Conservation (phyloP, 2,888 invertebrate species). For the Aromia moschata region DNA sequence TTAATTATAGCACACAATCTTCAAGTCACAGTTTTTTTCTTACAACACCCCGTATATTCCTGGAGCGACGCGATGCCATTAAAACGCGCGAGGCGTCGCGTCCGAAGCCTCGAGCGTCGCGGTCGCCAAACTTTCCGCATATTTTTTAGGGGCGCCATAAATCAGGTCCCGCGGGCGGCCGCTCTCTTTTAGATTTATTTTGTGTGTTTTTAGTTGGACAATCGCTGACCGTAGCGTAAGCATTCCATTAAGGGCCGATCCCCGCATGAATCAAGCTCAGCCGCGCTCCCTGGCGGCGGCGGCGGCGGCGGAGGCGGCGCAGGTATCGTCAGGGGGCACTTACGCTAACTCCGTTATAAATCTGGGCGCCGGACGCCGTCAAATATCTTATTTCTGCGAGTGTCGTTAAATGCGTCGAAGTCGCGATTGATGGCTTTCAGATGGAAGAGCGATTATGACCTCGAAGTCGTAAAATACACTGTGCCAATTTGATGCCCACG, state of each 20-base stretch:
- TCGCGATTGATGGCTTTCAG: slow-evolving; percentile 20
- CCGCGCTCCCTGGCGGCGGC: slow-evolving; percentile 50
- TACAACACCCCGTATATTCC: too few relatives aligned
- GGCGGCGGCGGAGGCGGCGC: slow-evolving; percentile 41
- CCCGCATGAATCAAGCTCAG: slow-evolving; percentile 59
- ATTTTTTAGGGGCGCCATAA: slow-evolving; percentile 39
- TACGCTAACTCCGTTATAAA: slow-evolving; percentile 59
- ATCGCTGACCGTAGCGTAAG: slow-evolving; percentile 59
- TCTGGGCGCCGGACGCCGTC: slow-evolving; percentile 41
- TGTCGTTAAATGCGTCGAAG: slow-evolving; percentile 26
- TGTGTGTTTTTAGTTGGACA: slow-evolving; percentile 54
- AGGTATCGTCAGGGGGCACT: slow-evolving; percentile 60
- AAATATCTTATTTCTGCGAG: slow-evolving; percentile 43
- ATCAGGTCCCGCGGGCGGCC: slow-evolving; percentile 37
- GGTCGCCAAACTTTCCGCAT: slow-evolving; percentile 38
- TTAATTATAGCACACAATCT: too few relatives aligned
- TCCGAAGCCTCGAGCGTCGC: too few relatives aligned
- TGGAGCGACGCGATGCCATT: too few relatives aligned
- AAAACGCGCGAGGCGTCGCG: too few relatives aligned
- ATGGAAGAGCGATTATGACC: too few relatives aligned
- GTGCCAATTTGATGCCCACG: too few relatives aligned
- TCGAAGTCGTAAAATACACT: too few relatives aligned
- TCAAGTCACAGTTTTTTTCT: too few relatives aligned
- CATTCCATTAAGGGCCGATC: slow-evolving; percentile 60
- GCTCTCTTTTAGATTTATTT: slow-evolving; percentile 52